Evolutionary conservation across 2,797 vertebrate species (phyloP).

Genomic region (Pempheris klunzingeri): DNA sequence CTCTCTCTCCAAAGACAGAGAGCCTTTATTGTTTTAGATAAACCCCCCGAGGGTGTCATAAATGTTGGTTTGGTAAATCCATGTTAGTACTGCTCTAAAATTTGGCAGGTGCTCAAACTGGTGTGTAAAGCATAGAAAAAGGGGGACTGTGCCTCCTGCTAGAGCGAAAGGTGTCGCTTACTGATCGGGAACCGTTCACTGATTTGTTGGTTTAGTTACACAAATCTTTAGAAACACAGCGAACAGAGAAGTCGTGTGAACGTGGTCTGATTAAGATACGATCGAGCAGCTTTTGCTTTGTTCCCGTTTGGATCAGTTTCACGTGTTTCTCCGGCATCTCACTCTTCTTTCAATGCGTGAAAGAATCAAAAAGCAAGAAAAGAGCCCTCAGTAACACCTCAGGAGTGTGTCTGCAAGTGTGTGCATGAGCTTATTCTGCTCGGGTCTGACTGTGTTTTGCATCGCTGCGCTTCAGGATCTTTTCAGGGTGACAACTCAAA

Average conservation of each 20-base stretch:
- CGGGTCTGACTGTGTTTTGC: constrained; percentile 34
- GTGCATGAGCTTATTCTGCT: constrained; percentile 17
- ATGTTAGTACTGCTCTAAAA: constrained; percentile 33
- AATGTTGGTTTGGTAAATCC: constrained; percentile 59
- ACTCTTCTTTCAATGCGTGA: background rate
- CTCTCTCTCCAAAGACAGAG: constrained; percentile 47
- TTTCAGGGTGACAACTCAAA: constrained; percentile 21
- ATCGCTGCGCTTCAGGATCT: constrained; percentile 37
- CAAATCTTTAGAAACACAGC: background rate
- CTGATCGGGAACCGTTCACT: background rate
- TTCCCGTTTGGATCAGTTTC: background rate
- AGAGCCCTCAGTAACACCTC: background rate
- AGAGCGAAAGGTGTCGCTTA: constrained; percentile 34
- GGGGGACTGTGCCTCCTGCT: constrained; percentile 15
- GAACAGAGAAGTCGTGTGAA: background rate
- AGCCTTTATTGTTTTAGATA: constrained; percentile 65
- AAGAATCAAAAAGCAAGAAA: background rate
- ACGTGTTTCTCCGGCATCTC: background rate
- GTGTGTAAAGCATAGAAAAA: constrained; percentile 26
- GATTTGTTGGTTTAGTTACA: background rate
- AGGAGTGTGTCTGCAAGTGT: constrained; percentile 7
- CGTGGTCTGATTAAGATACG: background rate
- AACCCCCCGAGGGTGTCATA: constrained; percentile 56
- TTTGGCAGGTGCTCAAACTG: constrained; percentile 52
- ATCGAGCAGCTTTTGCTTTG: constrained; percentile 8